A percentile compares a stretch with the other conserved stretches of the same genome.
Evolutionary conservation across 2,113 vertebrate genomes (phyloP).

Genomic region (Canis aureus): DNA sequence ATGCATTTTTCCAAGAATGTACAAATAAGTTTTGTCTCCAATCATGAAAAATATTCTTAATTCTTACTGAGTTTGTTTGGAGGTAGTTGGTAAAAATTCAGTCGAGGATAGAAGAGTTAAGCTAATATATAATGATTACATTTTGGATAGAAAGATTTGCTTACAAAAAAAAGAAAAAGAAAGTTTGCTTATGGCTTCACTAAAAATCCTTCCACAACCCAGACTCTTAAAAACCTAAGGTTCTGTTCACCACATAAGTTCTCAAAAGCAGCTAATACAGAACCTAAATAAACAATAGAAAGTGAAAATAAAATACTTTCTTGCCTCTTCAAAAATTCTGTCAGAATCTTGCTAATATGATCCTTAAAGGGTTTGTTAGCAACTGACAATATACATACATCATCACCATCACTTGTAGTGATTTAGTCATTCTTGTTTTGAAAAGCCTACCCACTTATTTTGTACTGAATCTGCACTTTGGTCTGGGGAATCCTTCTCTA

Average conservation of each 20-base stretch:
- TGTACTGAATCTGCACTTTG: background rate
- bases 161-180: background rate
- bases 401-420: background rate
- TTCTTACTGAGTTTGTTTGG: background rate
- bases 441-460: background rate
- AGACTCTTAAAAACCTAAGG: background rate
- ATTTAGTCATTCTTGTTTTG: background rate
- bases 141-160: background rate
- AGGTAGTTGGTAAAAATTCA: background rate
- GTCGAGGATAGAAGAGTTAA: background rate
- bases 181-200: background rate
- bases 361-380: background rate
- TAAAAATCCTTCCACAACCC: background rate
- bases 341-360: background rate
- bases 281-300: background rate
- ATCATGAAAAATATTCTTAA: background rate
- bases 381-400: background rate
- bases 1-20: background rate
- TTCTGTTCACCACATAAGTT: background rate
- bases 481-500: background rate
- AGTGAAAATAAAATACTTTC: slow-evolving; percentile 28
- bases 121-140: background rate
- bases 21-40: background rate
- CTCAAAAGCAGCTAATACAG: slow-evolving; percentile 12
- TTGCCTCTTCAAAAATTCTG: background rate